Base-by-base conservation (phyloP, 2,797 vertebrate genomes). In the Sylvilagus floridanus region DNA sequence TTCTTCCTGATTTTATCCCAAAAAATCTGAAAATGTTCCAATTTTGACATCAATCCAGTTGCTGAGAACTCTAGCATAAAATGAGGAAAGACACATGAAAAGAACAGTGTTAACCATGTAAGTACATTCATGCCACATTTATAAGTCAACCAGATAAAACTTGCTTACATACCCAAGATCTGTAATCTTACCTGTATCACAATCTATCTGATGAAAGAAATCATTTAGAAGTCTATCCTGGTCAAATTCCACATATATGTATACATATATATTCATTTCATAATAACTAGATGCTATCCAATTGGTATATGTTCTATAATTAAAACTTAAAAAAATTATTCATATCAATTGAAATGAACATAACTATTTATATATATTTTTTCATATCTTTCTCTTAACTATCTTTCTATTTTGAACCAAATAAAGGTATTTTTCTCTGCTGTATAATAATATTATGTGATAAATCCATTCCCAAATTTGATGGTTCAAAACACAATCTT, bases 1-100 rank as follows among this genome's bases (percentile, higher is more conserved):
- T 91, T 97, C 94, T 95, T 87, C 73, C 95, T 96, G 91, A 93
- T 97, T 96, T 97, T 95, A 94, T 96, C 89, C 75, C 94, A 96
- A 95, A 83, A 83, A 95, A 90, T 97, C 95, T 95, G 86, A 96
- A 96, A 96, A 86, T 68, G 76, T 93, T 95, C 94, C 89, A 95
- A 4, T 95, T 96, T 94, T 97, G 91, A 95, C 73, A 96, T 91
- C 85, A 71, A 76, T 94, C 87, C 94, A 96, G 85, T 85, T 94
- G 65, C 87, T 78, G 82, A 93, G 77, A 96, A 95, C 89, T 95
- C 86, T 93, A 91, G 84, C 91, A 90, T 85, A 94, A 96, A 96
- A 95, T 95, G 94, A 95, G 94, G 66, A 95, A 95, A 95, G 89
- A 82, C 57, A 95, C 60, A 69, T 69, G 42, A 93, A 97, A 97